Base-by-base conservation (phyloP, 2,797 vertebrate genomes). In the Chaetophractus vellerosus region DNA sequence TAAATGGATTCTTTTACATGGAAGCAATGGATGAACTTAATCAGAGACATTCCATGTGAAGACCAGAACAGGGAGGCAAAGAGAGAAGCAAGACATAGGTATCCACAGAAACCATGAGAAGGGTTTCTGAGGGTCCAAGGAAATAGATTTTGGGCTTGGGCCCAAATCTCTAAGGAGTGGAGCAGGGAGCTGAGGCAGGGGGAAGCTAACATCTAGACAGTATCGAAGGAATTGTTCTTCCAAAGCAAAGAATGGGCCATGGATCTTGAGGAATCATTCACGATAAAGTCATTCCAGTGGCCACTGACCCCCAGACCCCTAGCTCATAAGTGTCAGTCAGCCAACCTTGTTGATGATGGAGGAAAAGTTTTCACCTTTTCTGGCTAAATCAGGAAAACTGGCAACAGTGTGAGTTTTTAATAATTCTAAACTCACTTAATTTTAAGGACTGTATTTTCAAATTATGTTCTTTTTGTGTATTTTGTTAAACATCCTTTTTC, bases 401-500 rank as follows among this genome's bases (percentile, higher is more conserved):
- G 15, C 2, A 18, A 45, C 16, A 4, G 10, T 76, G 31, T 76
- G 23, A 88, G 31, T 59, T 78, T 8, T 68, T 74, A 31, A 41
- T 71, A 36, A 90, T 59, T 31, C 24, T 26, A 69, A 76, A 86
- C 66, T 80, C 66, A 88, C 28, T 86, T 86, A 69, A 80, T 21
- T 74, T 71, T n/a, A 72, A 93, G 59, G 52, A 50, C 7, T 52
- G 2, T 69, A 74, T 28, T 66, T 79, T 79, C 9, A 92, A 88
- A 84, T 93, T 26, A 75, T 64, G 21, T 63, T 88, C 71, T 87
- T 68, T 8, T n/a, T 21, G 57, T 31, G 31, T 36, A 15, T 19
- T 90, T 79, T 74, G 24, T 82, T 64, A 81, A 93, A 74, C 66
- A 21, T 72, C 23, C 2, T 64, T 92, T 92, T 94, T 79, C 31